Base-by-base conservation (phyloP, 2,113 vertebrate species). In the Bujurquina vittata region DNA sequence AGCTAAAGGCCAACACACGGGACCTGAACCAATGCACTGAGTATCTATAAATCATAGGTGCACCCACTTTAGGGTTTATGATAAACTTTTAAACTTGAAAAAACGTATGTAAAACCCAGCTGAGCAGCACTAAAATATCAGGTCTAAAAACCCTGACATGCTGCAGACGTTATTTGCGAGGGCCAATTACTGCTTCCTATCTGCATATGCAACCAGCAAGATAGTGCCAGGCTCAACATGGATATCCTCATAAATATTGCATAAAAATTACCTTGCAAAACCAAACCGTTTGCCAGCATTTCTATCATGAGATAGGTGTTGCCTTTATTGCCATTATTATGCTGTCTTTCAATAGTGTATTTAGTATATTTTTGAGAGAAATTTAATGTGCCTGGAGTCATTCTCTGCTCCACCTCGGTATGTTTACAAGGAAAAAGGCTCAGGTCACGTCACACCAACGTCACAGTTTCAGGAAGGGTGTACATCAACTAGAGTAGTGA, bases 81-180 rank as follows among this genome's bases (percentile, higher is more conserved):
- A 91, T 87, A 79, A 89, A 87, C 86, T 77, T 87, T 81, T 89
- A 89, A 85, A 63, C 79, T 77, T 85, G 79, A 91, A 74, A 79
- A 84, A 88, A 88, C 62, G 75, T 83, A 84, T 81, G 81, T 37
- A 77, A 85, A 83, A 12, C 74, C 84, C 88, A 69, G 80, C 83
- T 75, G 80, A 88, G 84, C 33, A 58, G 31, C 75, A 80, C 65
- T 86, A 84, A 87, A 87, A 85, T 35, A 55, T 74, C 22, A 4
- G 20, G 55, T 29, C 72, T 52, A 72, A 77, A 58, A 69, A 46
- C 61, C 60, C 5, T n/a, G 26, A 75, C 58, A 18, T 67, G 67
- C 37, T 73, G 37, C 1, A 72, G 65, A 18, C 10, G 52, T n/a
- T 29, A 26, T 0, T 52, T 52, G 11, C n/a, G 7, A 10, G 54